A percentile compares a stretch with the other conserved stretches of the same genome.
These are phyloP conservation scores for Tolypeutes matacus DNA, from an alignment of 2,797 vertebrate species.

Conservation along the genomic window DNA sequence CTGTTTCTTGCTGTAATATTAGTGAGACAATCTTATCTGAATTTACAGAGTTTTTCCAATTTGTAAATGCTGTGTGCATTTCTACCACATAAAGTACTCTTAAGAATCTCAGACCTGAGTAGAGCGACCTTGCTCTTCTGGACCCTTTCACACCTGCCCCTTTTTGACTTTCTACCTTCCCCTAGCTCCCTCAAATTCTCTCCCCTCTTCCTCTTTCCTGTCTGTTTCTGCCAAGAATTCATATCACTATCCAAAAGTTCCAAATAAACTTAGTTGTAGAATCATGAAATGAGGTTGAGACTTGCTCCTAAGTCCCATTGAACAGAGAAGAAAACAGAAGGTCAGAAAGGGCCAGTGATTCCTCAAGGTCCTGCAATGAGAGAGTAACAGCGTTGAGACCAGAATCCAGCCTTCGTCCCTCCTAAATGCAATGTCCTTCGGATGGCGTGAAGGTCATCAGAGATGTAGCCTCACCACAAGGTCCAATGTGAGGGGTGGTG, in stretches of 20 bases:
- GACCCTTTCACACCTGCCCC: constrained; percentile 51
- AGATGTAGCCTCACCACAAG: rapidly evolving
- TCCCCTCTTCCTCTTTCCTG: constrained; percentile 63
- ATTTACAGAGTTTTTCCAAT: constrained; percentile 89
- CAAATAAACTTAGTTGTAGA: constrained; percentile 77
- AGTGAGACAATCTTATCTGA: constrained; percentile 90
- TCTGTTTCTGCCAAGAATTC: constrained; percentile 60
- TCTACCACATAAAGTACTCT: constrained; percentile 85
- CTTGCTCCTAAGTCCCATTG: rapidly evolving
- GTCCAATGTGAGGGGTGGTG: too few species aligned
- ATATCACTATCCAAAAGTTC: constrained; percentile 49
- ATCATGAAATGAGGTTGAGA: too few species aligned
- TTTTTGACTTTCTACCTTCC: neutral
- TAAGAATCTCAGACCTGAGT: constrained; percentile 81
- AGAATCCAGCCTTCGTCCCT: neutral
- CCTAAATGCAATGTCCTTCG: neutral
- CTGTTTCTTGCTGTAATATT: constrained; percentile 86
- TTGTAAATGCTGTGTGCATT: constrained; percentile 87
- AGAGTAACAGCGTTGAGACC: rapidly evolving
- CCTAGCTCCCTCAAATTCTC: constrained; percentile 46
- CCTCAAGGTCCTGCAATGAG: neutral
- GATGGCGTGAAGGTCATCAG: too few species aligned
- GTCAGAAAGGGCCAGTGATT: neutral
- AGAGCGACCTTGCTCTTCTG: constrained; percentile 77
- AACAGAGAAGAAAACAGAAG: neutral